Percentiles rank a stretch among this genome's conserved stretches.
Evolutionary conservation across 2,797 vertebrate genomes (phyloP).

Genomic region (Centropyge bicolor): DNA sequence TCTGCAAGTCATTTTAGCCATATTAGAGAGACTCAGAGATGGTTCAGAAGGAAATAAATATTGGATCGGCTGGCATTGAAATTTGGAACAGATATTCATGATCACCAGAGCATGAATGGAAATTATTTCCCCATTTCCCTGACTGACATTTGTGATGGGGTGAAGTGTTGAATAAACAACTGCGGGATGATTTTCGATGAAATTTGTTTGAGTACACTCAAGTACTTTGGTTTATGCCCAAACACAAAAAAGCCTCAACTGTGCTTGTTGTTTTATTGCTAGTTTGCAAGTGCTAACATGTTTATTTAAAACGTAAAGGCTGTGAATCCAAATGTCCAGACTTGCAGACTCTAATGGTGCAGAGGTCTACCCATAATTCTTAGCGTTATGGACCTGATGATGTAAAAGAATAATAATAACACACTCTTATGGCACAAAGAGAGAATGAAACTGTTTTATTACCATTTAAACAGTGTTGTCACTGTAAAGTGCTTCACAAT

Average conservation of each 20-base stretch:
- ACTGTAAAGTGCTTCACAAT: neutral
- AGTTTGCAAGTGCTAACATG: neutral
- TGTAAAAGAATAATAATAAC: neutral
- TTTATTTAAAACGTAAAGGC: neutral
- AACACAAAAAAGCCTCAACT: neutral
- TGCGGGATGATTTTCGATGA: neutral
- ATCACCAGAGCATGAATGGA: neutral
- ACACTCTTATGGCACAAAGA: neutral
- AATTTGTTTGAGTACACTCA: neutral
- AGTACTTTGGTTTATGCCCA: neutral
- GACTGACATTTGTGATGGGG: neutral
- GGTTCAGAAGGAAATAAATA: neutral
- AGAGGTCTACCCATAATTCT: neutral
- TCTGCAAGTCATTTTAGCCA: neutral
- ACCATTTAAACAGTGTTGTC: neutral
- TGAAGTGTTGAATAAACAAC: neutral
- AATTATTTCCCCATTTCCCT: neutral
- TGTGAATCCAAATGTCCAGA: neutral
- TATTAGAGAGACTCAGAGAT: neutral
- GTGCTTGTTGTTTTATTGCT: neutral
- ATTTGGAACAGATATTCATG: neutral
- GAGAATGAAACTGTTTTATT: neutral
- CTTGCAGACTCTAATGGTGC: neutral
- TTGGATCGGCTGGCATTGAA: neutral
- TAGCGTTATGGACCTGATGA: too few relatives aligned